Evolutionary conservation across 2,888 invertebrate species (phyloP), one percentile per base, ranked within the genome.

Genomic region (Laothoe populi): DNA sequence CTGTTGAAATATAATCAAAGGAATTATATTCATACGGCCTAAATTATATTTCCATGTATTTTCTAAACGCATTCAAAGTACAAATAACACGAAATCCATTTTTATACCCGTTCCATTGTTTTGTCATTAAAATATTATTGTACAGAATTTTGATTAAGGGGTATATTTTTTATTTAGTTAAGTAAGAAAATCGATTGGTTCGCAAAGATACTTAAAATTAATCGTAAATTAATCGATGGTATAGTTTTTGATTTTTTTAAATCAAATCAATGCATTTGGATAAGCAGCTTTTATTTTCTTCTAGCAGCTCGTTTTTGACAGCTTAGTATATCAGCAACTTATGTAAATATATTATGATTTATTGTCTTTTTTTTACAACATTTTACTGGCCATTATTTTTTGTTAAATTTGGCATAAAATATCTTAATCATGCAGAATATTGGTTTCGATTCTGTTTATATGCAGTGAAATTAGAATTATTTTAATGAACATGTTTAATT

Each of bases 131-230:
- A 61, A 62, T 31, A 31, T 31, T 75, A 72, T 67, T 80, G 82
- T 82, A 82, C 82, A 82, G 81, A 75, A 66, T 73, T 49, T 53
- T 72, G 70, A 59, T 44, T 79, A 78, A 76, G 77, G 63, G 67
- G 72, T 68, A 69, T 72, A 71, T 65, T 67, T 53, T 62, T 66
- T 65, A 69, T 75, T 76, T 77, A 69, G 64, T 64, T 70, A 65
- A 65, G 59, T 59, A 59, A 64, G 64, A 63, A 66, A 62, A 65
- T 62, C 45, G 60, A 61, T 65, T 53, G 45, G 26, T 49, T 24
- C 48, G 77, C 79, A 72, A 71, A 78, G 78, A 74, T 82, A 80
- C 79, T 82, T 81, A 81, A 77, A 71, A 53, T 61, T 23, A 53
- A 53, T 40, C 40, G 42, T 49, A 31, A 59, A 67, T 62, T 42